Evolutionary conservation across 2,797 vertebrate genomes (phyloP).

Genomic region (Ctenochaetus hawaiiensis): DNA sequence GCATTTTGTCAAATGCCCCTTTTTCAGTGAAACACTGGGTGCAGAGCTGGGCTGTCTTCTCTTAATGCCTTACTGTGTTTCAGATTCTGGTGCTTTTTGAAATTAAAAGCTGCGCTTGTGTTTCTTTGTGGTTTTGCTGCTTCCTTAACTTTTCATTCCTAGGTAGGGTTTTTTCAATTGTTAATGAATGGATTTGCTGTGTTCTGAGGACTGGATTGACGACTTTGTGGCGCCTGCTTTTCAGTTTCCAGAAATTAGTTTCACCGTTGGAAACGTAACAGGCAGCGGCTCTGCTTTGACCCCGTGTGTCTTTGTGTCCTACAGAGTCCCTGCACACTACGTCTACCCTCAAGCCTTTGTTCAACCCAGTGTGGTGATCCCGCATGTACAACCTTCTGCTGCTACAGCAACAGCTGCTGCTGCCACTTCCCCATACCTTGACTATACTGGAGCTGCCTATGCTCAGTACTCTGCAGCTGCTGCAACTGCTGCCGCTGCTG

Average conservation of each 20-base stretch:
- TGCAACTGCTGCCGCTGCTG: constrained; percentile 87
- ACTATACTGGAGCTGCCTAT: constrained; percentile 95
- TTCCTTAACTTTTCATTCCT: constrained; percentile 80
- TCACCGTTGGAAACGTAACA: constrained; percentile 67
- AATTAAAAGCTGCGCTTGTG: constrained; percentile 92
- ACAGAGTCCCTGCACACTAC: constrained; percentile 97
- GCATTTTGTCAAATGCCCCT: constrained; percentile 75
- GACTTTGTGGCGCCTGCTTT: constrained; percentile 94
- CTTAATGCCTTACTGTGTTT: constrained; percentile 88
- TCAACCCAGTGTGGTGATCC: constrained; percentile 94
- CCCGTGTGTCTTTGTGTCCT: constrained; percentile 74
- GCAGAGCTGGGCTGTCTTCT: constrained; percentile 89
- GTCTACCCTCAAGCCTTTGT: constrained; percentile 97
- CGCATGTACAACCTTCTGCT: constrained; percentile 90
- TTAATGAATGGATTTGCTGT: constrained; percentile 97
- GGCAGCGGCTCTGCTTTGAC: constrained; percentile 50
- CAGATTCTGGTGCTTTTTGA: constrained; percentile 88
- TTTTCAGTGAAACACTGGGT: constrained; percentile 76
- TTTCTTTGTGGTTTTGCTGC: constrained; percentile 80
- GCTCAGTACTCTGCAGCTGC: constrained; percentile 92
- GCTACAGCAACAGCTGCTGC: constrained; percentile 87
- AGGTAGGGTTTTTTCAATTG: constrained; percentile 74
- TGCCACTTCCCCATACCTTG: constrained; percentile 94
- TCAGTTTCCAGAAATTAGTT: constrained; percentile 76
- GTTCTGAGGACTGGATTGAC: constrained; percentile 91